These are phyloP conservation scores for Lacerta bilineata DNA, from an alignment of 2,797 vertebrate genomes.

Conservation along the genomic window DNA sequence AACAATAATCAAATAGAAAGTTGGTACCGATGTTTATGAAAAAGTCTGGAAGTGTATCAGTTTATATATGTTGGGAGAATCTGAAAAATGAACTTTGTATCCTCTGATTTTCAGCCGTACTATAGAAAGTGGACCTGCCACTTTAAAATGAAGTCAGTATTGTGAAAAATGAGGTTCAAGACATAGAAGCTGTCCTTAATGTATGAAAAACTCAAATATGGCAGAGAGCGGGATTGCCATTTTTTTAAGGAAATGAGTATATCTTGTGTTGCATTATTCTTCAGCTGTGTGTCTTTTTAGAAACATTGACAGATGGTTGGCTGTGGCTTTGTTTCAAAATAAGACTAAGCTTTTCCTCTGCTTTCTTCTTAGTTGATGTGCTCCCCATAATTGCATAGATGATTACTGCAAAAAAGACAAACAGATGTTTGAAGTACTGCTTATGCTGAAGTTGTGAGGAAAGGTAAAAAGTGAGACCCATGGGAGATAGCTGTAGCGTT, in stretches of 20 bases:
- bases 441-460: background rate
- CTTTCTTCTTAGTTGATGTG: background rate
- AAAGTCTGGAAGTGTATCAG: background rate
- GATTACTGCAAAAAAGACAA: background rate
- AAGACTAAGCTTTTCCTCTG: background rate
- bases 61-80: background rate
- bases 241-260: background rate
- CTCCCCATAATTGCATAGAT: conserved; percentile 5
- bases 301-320: background rate
- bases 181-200: background rate
- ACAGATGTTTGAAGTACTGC: conserved; percentile 14
- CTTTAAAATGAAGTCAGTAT: background rate
- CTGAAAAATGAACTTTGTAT: background rate
- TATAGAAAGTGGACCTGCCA: background rate
- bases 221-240: background rate
- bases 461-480: background rate
- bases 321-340: conserved; percentile 13
- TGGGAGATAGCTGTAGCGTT: background rate
- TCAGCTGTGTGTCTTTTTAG: background rate
- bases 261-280: background rate
- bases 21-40: background rate
- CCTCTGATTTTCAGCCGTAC: background rate
- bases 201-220: background rate
- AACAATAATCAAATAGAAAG: background rate
- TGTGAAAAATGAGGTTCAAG: background rate